phyloP scores from a whole-genome alignment of 2,797 vertebrate genomes.

The Picus viridis region DNA sequence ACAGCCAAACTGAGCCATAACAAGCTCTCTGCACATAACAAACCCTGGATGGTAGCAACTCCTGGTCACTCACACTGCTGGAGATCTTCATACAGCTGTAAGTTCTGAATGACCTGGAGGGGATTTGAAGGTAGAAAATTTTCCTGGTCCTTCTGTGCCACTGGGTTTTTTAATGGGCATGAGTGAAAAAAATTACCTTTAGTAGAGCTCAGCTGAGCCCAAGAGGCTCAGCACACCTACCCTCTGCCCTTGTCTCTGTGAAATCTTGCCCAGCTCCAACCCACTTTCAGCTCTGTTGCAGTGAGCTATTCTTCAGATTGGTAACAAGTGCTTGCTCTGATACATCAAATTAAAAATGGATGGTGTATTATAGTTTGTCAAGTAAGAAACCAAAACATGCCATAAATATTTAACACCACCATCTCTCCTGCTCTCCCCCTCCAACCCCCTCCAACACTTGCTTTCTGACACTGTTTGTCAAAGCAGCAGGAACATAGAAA shows the following conservation, averaged over 20 bases:
- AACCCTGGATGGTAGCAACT: background rate
- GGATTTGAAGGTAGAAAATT: background rate
- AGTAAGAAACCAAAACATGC: conserved; percentile 72
- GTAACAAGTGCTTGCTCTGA: conserved; percentile 72
- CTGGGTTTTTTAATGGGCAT: background rate
- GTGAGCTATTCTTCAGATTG: conserved; percentile 64
- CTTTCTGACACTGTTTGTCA: conserved; percentile 64
- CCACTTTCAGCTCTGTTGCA: conserved; percentile 25
- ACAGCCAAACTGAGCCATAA: background rate
- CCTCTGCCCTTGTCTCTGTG: background rate
- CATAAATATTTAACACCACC: conserved; percentile 76
- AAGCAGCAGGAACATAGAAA: conserved; percentile 63
- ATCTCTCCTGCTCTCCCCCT: conserved; percentile 20
- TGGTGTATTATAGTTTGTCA: conserved; percentile 74
- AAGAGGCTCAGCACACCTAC: background rate
- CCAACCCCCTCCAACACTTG: background rate
- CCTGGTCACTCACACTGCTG: background rate
- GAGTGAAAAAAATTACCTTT: background rate
- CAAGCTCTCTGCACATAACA: background rate
- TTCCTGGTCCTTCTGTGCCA: background rate
- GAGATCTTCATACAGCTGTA: background rate
- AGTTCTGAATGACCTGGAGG: background rate
- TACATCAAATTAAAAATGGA: conserved; percentile 79
- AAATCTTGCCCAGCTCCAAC: background rate
- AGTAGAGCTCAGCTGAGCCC: background rate